Percentiles rank a stretch among this genome's conserved stretches.
Evolutionary conservation across 2,797 vertebrate species (phyloP).

Genomic region (Danio jaintianensis): DNA sequence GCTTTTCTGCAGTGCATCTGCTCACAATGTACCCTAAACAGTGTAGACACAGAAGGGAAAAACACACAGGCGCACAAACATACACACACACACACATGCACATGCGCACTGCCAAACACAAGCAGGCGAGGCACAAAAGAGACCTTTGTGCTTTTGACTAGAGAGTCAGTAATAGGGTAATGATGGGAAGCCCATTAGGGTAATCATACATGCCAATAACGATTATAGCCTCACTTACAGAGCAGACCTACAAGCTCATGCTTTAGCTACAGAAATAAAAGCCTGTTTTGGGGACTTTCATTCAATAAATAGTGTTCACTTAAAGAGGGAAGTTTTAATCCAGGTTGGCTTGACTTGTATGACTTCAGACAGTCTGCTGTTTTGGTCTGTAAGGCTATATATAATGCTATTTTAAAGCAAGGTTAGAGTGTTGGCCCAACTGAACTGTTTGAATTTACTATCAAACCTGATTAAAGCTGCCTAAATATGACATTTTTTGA

Average conservation of each 20-base stretch:
- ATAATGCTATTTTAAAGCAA: not conserved
- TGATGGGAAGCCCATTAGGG: slow-evolving; percentile 69
- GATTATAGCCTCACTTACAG: slow-evolving; percentile 48
- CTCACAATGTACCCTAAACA: slow-evolving; percentile 58
- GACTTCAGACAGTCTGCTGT: slow-evolving; percentile 11
- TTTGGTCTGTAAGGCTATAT: not conserved
- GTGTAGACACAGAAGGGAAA: slow-evolving; percentile 56
- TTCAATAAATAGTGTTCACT: slow-evolving; percentile 37
- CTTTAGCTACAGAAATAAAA: slow-evolving; percentile 34
- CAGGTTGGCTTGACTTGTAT: slow-evolving; percentile 13
- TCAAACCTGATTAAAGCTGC: not conserved
- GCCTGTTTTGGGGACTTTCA: slow-evolving; percentile 32
- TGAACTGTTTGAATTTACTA: not conserved
- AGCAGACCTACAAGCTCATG: slow-evolving; percentile 44
- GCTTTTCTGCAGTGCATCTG: slow-evolving; percentile 57
- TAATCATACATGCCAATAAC: slow-evolving; percentile 68
- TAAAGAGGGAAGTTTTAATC: slow-evolving; percentile 31
- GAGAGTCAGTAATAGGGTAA: slow-evolving; percentile 67
- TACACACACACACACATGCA: slow-evolving; percentile 23
- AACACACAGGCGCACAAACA: slow-evolving; percentile 52
- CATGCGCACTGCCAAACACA: slow-evolving; percentile 34
- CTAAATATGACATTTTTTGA: not conserved
- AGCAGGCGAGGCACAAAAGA: slow-evolving; percentile 51
- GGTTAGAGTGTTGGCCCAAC: not conserved
- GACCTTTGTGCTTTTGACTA: slow-evolving; percentile 61